phyloP scores from a whole-genome alignment of 2,113 vertebrate genomes.

The Spilogale gracilis region DNA sequence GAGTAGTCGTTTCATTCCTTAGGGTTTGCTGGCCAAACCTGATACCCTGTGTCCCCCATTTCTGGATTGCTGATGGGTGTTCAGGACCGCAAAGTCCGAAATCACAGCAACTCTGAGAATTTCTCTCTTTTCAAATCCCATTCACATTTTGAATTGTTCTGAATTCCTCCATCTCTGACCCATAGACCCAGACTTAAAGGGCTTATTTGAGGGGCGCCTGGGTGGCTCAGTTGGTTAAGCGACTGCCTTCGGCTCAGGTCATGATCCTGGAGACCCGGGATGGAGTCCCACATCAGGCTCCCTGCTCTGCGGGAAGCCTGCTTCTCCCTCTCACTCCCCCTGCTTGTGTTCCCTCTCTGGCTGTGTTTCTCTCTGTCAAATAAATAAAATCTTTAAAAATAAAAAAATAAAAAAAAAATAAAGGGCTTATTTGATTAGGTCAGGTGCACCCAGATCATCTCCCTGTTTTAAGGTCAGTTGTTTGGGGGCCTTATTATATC shows the following conservation, averaged over 20 bases:
- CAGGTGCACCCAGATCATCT: not conserved
- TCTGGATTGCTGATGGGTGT: constrained; percentile 64
- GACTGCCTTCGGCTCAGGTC: no score
- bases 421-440: not conserved
- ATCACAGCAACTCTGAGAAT: not conserved
- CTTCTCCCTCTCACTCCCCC: no score
- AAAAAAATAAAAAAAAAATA: not conserved
- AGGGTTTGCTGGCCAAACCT: no score
- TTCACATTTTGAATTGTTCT: not conserved
- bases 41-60: constrained; percentile 35
- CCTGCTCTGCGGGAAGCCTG: no score
- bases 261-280: no score
- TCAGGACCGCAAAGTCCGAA: not conserved
- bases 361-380: no score
- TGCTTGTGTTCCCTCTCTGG: no score
- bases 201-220: not conserved
- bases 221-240: no score
- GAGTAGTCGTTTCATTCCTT: no score
- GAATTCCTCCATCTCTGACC: not conserved
- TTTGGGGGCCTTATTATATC: not conserved
- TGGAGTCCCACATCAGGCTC: no score
- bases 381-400: no score
- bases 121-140: not conserved
- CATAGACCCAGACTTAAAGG: not conserved
- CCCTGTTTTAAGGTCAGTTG: not conserved